Evolutionary conservation across 2,113 vertebrate species (phyloP), one percentile per base, ranked within the genome.

Genomic region (Aplodontia rufa): DNA sequence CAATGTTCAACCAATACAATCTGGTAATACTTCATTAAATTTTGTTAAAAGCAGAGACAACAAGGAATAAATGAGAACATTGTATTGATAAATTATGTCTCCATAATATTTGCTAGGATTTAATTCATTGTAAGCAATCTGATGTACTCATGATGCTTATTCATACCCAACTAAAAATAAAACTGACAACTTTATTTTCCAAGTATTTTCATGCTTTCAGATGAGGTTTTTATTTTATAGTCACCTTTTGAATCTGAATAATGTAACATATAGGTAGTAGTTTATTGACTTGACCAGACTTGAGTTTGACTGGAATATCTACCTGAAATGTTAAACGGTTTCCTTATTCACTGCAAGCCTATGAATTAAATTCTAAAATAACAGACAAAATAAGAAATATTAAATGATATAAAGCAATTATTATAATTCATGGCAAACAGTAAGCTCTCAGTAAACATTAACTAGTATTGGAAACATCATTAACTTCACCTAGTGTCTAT

Each of bases 1-100:
- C 55, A 17, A 20, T 75, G 19, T 1, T 66, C 35, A 45, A 69
- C 3, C 86, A 75, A 62, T 4, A 0, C 3, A n/a, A 22, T 69
- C 35, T 90, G 96, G 93, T 97, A 97, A 97, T 49, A 69, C 76
- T 86, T 83, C 37, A 87, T 35, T 90, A 49, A 58, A 66, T 55
- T 17, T 90, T 51, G 37, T 37, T 13, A 80, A 92, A 78, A 10
- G 24, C 37, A 72, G 37, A 78, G 45, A n/a, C 66, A 26, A 35
- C 66, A 81, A 79, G 3, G 26, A 87, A 75, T 40, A 3, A 89
- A 5, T 22, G 37, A 66, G 26, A 91, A 88, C 45, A 5, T 17
- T n/a, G 28, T 66, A 60, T 9, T 62, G 11, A 72, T 62, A 35
- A 60, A 30, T n/a, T 60, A 8, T 19, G 40, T 82, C 3, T 91